These are phyloP conservation scores for Chaenocephalus aceratus DNA, from an alignment of 2,113 vertebrate species.

Conservation along the genomic window DNA sequence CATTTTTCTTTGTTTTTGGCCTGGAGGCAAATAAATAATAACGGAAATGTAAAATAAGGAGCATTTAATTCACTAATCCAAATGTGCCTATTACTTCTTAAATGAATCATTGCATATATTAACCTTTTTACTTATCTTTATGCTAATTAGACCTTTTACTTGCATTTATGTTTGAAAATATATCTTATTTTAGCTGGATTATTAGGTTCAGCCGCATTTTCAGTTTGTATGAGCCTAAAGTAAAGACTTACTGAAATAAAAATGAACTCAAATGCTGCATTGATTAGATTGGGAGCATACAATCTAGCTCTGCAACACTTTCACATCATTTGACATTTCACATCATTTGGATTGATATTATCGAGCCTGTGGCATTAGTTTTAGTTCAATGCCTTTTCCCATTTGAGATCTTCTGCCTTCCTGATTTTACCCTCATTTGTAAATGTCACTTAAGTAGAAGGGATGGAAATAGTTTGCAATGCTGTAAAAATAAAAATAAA, in stretches of 20 bases:
- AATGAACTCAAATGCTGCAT: constrained; percentile 34
- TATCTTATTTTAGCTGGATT: constrained; percentile 9
- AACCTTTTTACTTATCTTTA: constrained; percentile 31
- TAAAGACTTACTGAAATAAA: constrained; percentile 34
- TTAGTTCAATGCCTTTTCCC: constrained; percentile 81
- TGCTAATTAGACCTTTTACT: constrained; percentile 22
- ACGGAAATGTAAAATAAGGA: constrained; percentile 50
- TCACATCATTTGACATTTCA: constrained; percentile 84
- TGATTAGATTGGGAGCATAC: constrained; percentile 66
- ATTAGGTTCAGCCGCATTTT: constrained; percentile 1
- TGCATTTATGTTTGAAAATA: background rate
- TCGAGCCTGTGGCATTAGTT: constrained; percentile 79
- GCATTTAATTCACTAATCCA: constrained; percentile 39
- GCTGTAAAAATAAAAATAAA: constrained; percentile 47
- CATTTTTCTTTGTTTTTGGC: constrained; percentile 58
- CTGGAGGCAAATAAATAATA: constrained; percentile 57
- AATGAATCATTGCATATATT: constrained; percentile 35
- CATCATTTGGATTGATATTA: constrained; percentile 82
- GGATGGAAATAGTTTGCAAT: constrained; percentile 77
- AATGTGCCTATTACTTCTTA: constrained; percentile 43
- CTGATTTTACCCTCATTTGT: constrained; percentile 82
- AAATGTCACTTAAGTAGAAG: constrained; percentile 83
- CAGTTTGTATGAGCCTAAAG: constrained; percentile 14
- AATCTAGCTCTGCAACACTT: constrained; percentile 68
- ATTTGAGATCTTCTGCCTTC: constrained; percentile 77